Percentiles rank a stretch among this genome's conserved stretches.
phyloP scores from a whole-genome alignment of 2,888 invertebrate genomes.

The Coelogynopora nodosa region DNA sequence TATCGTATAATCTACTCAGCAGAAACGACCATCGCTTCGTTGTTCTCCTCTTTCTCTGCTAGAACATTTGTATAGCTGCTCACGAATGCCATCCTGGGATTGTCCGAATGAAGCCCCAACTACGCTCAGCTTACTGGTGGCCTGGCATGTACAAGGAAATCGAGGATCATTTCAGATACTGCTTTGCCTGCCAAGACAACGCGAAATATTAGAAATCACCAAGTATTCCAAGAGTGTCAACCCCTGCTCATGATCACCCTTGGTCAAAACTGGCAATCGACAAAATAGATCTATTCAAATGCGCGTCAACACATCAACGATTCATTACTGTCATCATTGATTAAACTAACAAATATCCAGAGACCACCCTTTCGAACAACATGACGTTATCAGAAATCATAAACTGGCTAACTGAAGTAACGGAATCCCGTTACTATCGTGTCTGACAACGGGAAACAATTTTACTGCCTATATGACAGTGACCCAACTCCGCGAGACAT shows the following conservation, averaged over 20 bases:
- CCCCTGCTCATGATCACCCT: neutral
- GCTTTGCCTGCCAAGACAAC: constrained; percentile 12
- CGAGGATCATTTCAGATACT: constrained; percentile 26
- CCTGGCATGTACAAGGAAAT: constrained; percentile 29
- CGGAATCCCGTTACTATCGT: neutral
- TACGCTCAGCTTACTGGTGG: constrained; percentile 38
- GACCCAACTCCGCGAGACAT: too few relatives aligned
- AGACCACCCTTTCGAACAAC: neutral
- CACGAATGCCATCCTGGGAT: constrained; percentile 30
- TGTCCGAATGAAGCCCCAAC: constrained; percentile 22
- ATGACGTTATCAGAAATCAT: neutral
- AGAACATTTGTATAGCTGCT: neutral
- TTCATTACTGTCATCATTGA: neutral
- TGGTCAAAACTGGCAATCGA: constrained; percentile 40
- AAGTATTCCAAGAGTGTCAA: neutral
- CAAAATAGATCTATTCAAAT: neutral
- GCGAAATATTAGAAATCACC: constrained; percentile 4
- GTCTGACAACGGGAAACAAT: neutral
- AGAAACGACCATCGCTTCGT: neutral
- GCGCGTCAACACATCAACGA: neutral
- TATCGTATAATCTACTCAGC: neutral
- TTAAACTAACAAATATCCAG: neutral
- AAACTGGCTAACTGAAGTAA: neutral
- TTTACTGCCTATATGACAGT: too few relatives aligned
- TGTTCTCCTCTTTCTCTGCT: neutral